Percentiles rank a stretch among this genome's conserved stretches.
Evolutionary conservation across 2,888 invertebrate genomes (phyloP).

Genomic region (Lottia gigantea): DNA sequence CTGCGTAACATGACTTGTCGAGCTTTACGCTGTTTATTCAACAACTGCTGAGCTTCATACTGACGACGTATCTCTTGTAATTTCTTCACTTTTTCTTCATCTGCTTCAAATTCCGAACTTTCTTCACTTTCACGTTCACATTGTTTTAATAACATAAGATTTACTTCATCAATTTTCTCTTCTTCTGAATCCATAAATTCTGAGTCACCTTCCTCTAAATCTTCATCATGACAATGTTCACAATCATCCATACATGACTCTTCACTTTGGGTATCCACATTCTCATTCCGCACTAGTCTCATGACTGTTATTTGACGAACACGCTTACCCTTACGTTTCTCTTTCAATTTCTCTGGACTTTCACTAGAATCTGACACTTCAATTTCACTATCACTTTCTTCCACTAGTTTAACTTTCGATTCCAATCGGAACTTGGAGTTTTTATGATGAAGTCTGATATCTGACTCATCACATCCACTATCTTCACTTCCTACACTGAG

Average conservation of each 20-base stretch:
- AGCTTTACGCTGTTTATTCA: slow-evolving; percentile 34
- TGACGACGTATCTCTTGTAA: slow-evolving; percentile 31
- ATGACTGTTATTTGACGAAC: slow-evolving; percentile 13
- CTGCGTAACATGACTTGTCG: slow-evolving; percentile 24
- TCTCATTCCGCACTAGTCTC: slow-evolving; percentile 13
- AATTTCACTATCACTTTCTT: slow-evolving; percentile 52
- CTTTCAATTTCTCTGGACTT: slow-evolving; percentile 22
- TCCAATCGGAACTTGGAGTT: background rate
- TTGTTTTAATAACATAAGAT: slow-evolving; percentile 24
- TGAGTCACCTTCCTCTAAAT: slow-evolving; percentile 39
- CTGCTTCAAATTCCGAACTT: slow-evolving; percentile 55
- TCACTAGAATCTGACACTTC: slow-evolving; percentile 46
- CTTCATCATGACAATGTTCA: slow-evolving; percentile 34
- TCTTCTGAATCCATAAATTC: slow-evolving; percentile 56
- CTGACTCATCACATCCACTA: slow-evolving; percentile 29
- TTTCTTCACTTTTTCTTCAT: slow-evolving; percentile 30
- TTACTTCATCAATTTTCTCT: slow-evolving; percentile 40
- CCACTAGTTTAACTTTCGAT: slow-evolving; percentile 30
- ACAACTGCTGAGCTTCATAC: slow-evolving; percentile 30
- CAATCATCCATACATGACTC: slow-evolving; percentile 29
- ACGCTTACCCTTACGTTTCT: slow-evolving; percentile 27
- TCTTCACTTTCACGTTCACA: slow-evolving; percentile 45
- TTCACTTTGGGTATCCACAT: slow-evolving; percentile 18
- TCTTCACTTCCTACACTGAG: slow-evolving; percentile 61
- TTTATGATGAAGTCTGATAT: background rate